Base-by-base conservation (phyloP, 2,888 invertebrate genomes). In the Athrips mouffetella region DNA sequence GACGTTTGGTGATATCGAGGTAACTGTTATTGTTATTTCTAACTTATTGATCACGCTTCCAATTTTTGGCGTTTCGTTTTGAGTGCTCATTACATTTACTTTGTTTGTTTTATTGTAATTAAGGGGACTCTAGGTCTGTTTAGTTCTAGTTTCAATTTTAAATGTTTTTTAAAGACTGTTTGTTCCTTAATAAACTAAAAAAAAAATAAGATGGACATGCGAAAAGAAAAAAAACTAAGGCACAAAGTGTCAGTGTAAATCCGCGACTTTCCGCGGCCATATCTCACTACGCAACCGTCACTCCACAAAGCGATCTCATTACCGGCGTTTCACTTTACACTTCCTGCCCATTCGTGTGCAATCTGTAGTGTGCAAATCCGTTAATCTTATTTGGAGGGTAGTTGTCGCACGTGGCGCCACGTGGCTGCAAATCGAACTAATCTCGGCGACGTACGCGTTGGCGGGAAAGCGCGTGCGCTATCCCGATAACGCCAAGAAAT, bases 331-430 rank as follows among this genome's bases (percentile, higher is more conserved):
- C 87, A 88, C 85, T 88, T 87, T 85, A 84, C 87, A 87, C 87
- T 86, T 88, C 87, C 87, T 83, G 85, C 72, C 70, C 72, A 85
- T 85, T 87, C 81, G 81, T 85, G 87, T 87, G 84, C 87, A 88
- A 87, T 88, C 85, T 86, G 88, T 86, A 87, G 87, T 86, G 85
- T 80, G 83, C 82, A 87, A 87, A 88, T 88, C 88, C 85, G 85
- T 80, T 88, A 88, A 88, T 88, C 87, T 88, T 76, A 82, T 87
- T 86, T 82, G 73, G 82, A 73, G 83, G 82, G 82, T 59, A 37
- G 37, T 11, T 37, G 37, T 11, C 62, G 76, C 87, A 86, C 88
- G 87, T 82, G 86, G 80, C 86, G 86, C 79, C 87, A 81, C 87
- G 87, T 85, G 86, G 70, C 85, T 56, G 65, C 68, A 79, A 85